phyloP scores from a whole-genome alignment of 1,140 invertebrate genomes.

The Phocides pigmalion region DNA sequence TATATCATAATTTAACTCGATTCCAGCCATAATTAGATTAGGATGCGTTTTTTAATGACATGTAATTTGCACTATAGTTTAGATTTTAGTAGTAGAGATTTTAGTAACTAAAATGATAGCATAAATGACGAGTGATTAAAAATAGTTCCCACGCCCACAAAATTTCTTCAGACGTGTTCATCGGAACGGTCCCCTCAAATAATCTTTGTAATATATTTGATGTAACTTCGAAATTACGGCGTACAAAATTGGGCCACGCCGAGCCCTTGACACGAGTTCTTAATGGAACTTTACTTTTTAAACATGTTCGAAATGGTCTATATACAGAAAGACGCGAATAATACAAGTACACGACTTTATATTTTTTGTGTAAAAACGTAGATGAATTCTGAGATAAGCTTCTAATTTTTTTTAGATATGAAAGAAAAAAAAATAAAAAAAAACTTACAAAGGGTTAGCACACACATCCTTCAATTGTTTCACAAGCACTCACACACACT shows the following conservation, averaged over 20 bases:
- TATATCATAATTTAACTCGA: too few relatives aligned
- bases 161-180: not conserved
- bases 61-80: too few relatives aligned
- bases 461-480: constrained; percentile 19
- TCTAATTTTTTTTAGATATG: too few relatives aligned
- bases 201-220: constrained; percentile 11
- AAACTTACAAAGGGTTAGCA: constrained; percentile 43
- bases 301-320: not conserved
- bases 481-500: constrained; percentile 36
- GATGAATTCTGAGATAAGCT: too few relatives aligned
- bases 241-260: constrained; percentile 55
- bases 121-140: not conserved
- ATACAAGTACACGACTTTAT: too few relatives aligned
- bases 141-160: not conserved
- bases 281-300: constrained; percentile 31
- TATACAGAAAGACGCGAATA: too few relatives aligned
- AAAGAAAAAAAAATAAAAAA: not conserved
- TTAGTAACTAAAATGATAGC: not conserved
- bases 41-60: too few relatives aligned
- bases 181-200: not conserved
- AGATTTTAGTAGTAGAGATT: too few relatives aligned
- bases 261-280: constrained; percentile 55
- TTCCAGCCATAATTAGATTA: too few relatives aligned
- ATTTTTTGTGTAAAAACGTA: too few relatives aligned
- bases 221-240: constrained; percentile 4